Conservation (phyloP, 1,140 invertebrate species). For the Listronotus oregonensis region DNA sequence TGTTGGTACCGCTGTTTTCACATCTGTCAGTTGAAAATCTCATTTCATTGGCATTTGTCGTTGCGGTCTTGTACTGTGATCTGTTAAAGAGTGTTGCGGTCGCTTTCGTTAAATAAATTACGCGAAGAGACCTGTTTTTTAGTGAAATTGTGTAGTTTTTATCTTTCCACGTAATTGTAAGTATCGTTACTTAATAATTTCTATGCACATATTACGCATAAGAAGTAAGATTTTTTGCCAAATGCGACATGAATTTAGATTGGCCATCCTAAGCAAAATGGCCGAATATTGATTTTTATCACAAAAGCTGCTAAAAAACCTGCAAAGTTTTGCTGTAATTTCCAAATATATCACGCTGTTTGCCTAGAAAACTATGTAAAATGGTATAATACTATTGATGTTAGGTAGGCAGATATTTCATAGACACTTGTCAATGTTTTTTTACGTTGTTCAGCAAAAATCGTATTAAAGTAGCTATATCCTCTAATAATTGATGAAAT, state of each 20-base stretch:
- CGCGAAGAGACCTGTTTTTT: conserved; percentile 20
- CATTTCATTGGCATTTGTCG: conserved; percentile 13
- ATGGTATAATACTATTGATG: neutral
- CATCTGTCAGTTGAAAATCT: neutral
- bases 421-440: neutral
- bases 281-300: conserved; percentile 49
- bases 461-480: neutral
- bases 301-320: conserved; percentile 29
- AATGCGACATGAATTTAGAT: conserved; percentile 34
- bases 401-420: neutral
- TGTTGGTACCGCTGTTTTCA: no score
- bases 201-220: neutral
- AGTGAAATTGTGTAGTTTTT: conserved; percentile 26
- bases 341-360: conserved; percentile 10
- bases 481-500: conserved; percentile 11
- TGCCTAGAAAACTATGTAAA: conserved; percentile 14
- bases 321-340: conserved; percentile 15
- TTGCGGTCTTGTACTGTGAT: conserved; percentile 19
- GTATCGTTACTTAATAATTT: conserved; percentile 10
- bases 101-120: conserved; percentile 20
- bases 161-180: conserved; percentile 15
- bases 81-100: conserved; percentile 25
- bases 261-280: conserved; percentile 43
- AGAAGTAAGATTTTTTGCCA: neutral
- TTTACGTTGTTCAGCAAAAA: neutral